phyloP scores from a whole-genome alignment of 2,797 vertebrate species.

The Gymnoscopelus microlampas region DNA sequence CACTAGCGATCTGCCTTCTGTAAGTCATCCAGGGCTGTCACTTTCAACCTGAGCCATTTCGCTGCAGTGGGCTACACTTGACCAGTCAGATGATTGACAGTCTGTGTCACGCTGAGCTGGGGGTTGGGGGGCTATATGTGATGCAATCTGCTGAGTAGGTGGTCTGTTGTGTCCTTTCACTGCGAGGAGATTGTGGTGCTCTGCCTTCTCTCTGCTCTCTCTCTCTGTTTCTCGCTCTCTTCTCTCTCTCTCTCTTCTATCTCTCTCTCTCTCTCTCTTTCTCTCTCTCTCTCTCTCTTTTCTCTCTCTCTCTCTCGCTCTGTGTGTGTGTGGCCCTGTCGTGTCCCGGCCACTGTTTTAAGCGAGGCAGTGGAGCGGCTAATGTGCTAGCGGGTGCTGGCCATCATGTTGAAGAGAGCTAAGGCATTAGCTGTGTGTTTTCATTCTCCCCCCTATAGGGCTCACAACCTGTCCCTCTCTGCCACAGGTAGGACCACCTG shows the following conservation, averaged over 20 bases:
- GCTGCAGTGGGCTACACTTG: constrained; percentile 7
- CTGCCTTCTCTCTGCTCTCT: constrained; percentile 1
- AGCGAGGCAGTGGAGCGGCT: constrained; percentile 60
- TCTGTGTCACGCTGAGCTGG: neutral
- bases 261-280: constrained; percentile 1
- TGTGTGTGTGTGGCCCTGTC: constrained; percentile 45
- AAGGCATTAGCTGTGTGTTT: constrained; percentile 53
- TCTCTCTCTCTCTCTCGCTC: constrained; percentile 4
- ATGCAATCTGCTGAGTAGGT: constrained; percentile 43
- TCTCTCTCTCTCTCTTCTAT: neutral
- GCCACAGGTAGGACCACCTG: constrained; percentile 45
- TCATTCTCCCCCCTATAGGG: constrained; percentile 50
- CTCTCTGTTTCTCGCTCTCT: constrained; percentile 2
- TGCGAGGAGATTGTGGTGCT: neutral
- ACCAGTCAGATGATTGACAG: constrained; percentile 12
- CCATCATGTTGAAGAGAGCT: constrained; percentile 56
- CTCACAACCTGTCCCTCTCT: constrained; percentile 70
- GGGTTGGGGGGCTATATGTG: constrained; percentile 17
- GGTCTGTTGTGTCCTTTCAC: constrained; percentile 29
- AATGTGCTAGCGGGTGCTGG: constrained; percentile 67
- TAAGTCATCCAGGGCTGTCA: neutral
- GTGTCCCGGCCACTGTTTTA: constrained; percentile 55
- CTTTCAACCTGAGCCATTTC: constrained; percentile 3
- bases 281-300: neutral
- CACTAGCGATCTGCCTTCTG: constrained; percentile 2